Percentiles rank a stretch among this genome's conserved stretches.
These are phyloP conservation scores for Epinephelus malabaricus DNA, from an alignment of 2,797 vertebrate species.

Conservation along the genomic window DNA sequence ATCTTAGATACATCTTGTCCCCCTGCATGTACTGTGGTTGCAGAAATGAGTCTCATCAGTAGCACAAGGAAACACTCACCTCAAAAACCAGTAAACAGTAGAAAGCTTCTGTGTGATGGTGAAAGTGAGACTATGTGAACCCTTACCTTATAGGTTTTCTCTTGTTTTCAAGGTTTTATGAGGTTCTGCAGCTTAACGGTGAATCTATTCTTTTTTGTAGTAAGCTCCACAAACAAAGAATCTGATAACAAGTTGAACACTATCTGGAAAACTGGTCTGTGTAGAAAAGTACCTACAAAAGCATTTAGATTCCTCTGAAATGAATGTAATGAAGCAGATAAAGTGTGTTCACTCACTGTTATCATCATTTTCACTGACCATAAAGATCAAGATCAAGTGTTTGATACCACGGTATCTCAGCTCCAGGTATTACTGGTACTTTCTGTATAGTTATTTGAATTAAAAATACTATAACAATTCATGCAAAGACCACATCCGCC, in stretches of 20 bases:
- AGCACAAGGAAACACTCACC: constrained; percentile 17
- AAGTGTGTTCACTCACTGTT: neutral
- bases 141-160: neutral
- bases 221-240: neutral
- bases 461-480: neutral
- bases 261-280: neutral
- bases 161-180: neutral
- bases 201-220: neutral
- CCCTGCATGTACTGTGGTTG: constrained; percentile 39
- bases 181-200: neutral
- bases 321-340: neutral
- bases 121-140: constrained; percentile 41
- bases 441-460: constrained; percentile 14
- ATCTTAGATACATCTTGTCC: neutral
- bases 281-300: neutral
- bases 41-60: constrained; percentile 12
- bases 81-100: constrained; percentile 55
- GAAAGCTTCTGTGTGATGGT: constrained; percentile 21
- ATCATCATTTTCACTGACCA: neutral
- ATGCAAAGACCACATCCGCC: constrained; percentile 24
- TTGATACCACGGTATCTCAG: no score
- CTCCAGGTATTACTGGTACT: neutral
- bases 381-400: neutral
- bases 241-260: neutral
- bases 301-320: neutral